These are phyloP conservation scores for Trichacis sp. DNA, from an alignment of 2,888 invertebrate species.

Conservation along the genomic window DNA sequence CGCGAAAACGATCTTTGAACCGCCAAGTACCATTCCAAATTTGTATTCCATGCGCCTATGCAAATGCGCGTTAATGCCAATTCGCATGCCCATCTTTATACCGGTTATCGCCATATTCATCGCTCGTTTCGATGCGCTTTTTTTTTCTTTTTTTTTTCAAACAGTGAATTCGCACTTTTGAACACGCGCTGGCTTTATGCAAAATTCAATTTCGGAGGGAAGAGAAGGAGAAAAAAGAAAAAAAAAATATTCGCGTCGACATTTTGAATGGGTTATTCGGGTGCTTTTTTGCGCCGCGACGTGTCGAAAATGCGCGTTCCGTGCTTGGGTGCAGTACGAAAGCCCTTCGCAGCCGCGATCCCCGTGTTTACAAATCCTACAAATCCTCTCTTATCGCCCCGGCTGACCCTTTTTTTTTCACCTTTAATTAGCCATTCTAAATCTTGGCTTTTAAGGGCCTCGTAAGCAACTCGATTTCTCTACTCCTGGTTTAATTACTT, in stretches of 20 bases:
- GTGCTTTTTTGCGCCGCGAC: background rate
- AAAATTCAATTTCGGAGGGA: background rate
- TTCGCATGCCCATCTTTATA: constrained; percentile 4
- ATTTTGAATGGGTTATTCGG: too few relatives aligned
- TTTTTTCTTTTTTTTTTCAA: background rate
- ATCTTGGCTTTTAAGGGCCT: constrained; percentile 27
- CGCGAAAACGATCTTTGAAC: constrained; percentile 1
- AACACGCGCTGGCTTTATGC: background rate
- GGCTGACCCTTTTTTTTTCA: constrained; percentile 18
- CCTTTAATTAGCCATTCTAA: constrained; percentile 35
- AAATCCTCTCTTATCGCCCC: constrained; percentile 18
- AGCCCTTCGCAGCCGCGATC: constrained; percentile 1
- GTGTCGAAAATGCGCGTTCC: constrained; percentile 13
- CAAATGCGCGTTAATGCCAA: constrained; percentile 1
- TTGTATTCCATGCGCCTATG: constrained; percentile 8
- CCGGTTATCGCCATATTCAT: constrained; percentile 8
- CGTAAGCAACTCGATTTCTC: constrained; percentile 13
- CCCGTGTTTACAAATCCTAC: too few relatives aligned
- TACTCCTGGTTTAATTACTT: constrained; percentile 6
- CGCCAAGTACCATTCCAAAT: background rate
- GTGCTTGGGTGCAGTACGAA: constrained; percentile 21
- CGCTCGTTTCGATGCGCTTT: background rate
- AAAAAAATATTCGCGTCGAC: too few relatives aligned
- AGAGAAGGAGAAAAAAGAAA: background rate
- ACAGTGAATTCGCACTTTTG: background rate